phyloP scores from a whole-genome alignment of 2,113 vertebrate species.

The Myiozetetes cayanensis region DNA sequence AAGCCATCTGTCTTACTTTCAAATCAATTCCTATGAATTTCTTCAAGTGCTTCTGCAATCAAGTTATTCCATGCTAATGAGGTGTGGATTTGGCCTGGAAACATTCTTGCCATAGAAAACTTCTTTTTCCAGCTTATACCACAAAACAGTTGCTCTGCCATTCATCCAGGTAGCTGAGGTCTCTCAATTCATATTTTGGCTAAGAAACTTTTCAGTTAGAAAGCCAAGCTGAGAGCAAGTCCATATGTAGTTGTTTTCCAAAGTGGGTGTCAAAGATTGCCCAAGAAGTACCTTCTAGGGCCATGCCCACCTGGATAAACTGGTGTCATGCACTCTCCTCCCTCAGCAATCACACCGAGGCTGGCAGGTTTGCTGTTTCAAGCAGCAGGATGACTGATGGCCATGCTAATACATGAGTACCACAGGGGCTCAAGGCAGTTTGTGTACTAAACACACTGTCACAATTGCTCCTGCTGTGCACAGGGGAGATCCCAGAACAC shows the following conservation, averaged over 20 bases:
- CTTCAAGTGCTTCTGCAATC: neutral
- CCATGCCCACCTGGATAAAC: accelerated
- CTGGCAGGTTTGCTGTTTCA: accelerated
- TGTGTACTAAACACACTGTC: neutral
- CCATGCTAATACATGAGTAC: too few relatives aligned
- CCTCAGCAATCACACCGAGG: accelerated
- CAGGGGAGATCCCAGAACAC: neutral
- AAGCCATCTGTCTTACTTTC: neutral
- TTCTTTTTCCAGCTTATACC: neutral
- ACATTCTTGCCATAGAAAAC: neutral
- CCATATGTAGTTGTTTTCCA: neutral
- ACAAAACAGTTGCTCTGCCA: neutral
- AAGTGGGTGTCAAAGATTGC: neutral
- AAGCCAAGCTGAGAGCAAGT: neutral
- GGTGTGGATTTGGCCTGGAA: neutral
- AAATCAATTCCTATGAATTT: neutral
- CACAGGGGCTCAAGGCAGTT: neutral
- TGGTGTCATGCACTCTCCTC: neutral
- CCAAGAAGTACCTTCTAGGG: neutral
- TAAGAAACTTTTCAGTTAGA: neutral
- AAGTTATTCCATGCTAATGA: neutral
- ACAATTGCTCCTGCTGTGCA: neutral
- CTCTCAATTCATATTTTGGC: neutral
- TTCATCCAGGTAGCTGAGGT: neutral
- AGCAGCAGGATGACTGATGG: neutral